phyloP scores from a whole-genome alignment of 2,888 invertebrate genomes.

The Sturmia bella region DNA sequence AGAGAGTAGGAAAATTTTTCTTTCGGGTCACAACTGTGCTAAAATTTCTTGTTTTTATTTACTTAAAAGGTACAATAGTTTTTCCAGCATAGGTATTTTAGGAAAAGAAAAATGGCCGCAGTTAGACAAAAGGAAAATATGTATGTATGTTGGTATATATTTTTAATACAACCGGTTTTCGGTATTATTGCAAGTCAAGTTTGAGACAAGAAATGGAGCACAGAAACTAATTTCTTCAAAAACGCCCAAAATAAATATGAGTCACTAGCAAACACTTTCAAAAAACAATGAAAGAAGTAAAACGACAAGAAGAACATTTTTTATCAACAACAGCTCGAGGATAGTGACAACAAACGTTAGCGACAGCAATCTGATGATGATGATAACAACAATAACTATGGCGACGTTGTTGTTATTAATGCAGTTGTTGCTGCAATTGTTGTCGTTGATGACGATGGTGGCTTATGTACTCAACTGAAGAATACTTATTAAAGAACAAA shows the following conservation, averaged over 20 bases:
- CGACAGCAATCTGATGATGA: conserved; percentile 51
- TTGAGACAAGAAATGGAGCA: conserved; percentile 20
- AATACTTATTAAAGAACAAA: conserved; percentile 65
- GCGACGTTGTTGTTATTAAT: conserved; percentile 27
- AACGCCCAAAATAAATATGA: conserved; percentile 66
- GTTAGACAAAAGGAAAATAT: conserved; percentile 19
- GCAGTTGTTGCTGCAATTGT: conserved; percentile 18
- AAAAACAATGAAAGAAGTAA: conserved; percentile 5
- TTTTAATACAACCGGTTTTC: too few species aligned
- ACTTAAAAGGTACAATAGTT: too few species aligned
- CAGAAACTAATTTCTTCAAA: conserved; percentile 60
- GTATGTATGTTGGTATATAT: too few species aligned
- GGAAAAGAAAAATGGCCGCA: conserved; percentile 36
- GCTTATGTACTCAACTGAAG: conserved; percentile 67
- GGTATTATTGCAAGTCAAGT: neutral
- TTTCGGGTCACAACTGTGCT: conserved; percentile 6
- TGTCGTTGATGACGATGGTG: conserved; percentile 61
- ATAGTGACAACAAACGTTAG: conserved; percentile 56
- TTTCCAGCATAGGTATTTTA: too few species aligned
- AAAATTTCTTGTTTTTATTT: conserved; percentile 23
- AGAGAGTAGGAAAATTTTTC: neutral
- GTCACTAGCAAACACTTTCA: conserved; percentile 36
- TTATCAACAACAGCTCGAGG: conserved; percentile 56
- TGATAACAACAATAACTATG: conserved; percentile 51
- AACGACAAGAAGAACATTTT: conserved; percentile 11